These are phyloP conservation scores for Cistogaster globosa DNA, from an alignment of 2,888 invertebrate genomes.

Conservation along the genomic window DNA sequence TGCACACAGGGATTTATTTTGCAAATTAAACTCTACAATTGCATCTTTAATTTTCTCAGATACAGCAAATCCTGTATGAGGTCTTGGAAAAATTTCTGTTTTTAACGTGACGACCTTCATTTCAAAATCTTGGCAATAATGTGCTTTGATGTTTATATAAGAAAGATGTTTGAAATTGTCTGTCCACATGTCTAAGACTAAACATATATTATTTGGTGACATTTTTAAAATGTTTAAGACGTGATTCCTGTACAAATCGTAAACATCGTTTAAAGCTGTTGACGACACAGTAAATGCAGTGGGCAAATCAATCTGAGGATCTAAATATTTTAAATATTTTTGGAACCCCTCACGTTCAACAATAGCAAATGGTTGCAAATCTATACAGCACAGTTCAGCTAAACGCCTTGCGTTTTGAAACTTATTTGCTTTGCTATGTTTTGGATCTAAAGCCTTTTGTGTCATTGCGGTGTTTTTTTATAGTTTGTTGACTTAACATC, in stretches of 20 bases:
- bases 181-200: not conserved
- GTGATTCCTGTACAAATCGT: not conserved
- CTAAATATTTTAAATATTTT: not conserved
- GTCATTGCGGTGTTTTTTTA: not conserved
- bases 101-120: not conserved
- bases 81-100: not conserved
- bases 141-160: not conserved
- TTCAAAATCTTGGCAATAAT: not conserved
- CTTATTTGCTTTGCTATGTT: not conserved
- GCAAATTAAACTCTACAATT: not conserved
- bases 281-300: not conserved
- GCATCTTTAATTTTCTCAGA: not conserved
- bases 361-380: not conserved
- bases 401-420: not conserved
- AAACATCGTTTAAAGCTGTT: not conserved
- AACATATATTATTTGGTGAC: not conserved
- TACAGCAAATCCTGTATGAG: not conserved
- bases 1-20: not conserved
- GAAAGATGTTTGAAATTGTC: slow-evolving; percentile 11
- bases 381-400: not conserved
- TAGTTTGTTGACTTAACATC: not conserved
- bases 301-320: not conserved
- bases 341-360: not conserved
- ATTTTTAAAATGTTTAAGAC: no score
- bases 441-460: not conserved